These are phyloP conservation scores for Nysson spinosus DNA, from an alignment of 2,888 invertebrate species.

Conservation along the genomic window DNA sequence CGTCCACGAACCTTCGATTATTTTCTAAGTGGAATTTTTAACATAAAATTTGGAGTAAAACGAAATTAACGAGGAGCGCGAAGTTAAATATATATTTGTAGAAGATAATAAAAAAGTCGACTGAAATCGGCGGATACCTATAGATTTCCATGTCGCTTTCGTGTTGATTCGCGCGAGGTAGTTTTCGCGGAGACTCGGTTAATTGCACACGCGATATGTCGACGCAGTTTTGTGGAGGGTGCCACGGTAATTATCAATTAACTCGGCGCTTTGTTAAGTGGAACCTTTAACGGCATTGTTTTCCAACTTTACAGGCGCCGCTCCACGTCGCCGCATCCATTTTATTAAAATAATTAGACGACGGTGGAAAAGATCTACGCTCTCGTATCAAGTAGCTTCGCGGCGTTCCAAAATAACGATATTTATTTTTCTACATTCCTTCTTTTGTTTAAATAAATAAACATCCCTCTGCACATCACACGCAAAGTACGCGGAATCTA, in stretches of 20 bases:
- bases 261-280: constrained; percentile 37
- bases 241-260: constrained; percentile 47
- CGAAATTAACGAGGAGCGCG: not conserved
- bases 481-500: too few relatives aligned
- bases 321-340: not conserved
- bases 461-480: too few relatives aligned
- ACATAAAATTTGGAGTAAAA: too few relatives aligned
- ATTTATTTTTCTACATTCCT: too few relatives aligned
- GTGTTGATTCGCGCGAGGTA: constrained; percentile 30
- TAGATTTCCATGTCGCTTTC: constrained; percentile 5
- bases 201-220: constrained; percentile 33
- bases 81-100: too few relatives aligned
- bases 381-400: too few relatives aligned
- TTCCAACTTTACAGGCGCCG: constrained; percentile 9
- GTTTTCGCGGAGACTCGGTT: constrained; percentile 7
- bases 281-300: constrained; percentile 34
- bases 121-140: not conserved
- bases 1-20: too few relatives aligned
- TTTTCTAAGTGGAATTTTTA: too few relatives aligned
- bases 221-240: constrained; percentile 31
- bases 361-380: too few relatives aligned
- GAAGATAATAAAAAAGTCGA: too few relatives aligned
- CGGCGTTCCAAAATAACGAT: too few relatives aligned
- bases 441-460: too few relatives aligned
- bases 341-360: constrained; percentile 1